Conservation (phyloP, 1,140 invertebrate genomes). For the Pseudomyrmex flavicornis region DNA sequence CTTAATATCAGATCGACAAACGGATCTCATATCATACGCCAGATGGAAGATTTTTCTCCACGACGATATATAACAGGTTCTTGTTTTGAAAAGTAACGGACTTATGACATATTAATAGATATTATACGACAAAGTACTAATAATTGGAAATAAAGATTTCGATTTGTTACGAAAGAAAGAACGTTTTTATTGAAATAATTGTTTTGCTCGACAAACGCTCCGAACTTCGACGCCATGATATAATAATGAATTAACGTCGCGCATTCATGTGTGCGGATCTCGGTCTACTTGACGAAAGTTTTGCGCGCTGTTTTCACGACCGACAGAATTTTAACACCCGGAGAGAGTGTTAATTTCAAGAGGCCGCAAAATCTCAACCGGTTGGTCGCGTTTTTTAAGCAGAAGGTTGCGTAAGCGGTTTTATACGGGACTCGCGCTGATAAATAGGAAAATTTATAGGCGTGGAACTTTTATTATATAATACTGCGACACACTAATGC, state of each 20-base stretch:
- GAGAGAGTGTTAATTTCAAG: slow-evolving; percentile 35
- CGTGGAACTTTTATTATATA: slow-evolving; percentile 10
- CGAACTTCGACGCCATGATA: too few species aligned
- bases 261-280: slow-evolving; percentile 63
- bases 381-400: slow-evolving; percentile 21
- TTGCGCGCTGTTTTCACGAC: slow-evolving; percentile 35
- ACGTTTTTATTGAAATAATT: too few species aligned
- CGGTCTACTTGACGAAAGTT: slow-evolving; percentile 1
- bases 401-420: slow-evolving; percentile 10
- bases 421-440: slow-evolving; percentile 6
- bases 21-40: slow-evolving; percentile 8
- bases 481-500: slow-evolving; percentile 8
- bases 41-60: slow-evolving; percentile 40
- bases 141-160: too few species aligned
- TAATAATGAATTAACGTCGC: slow-evolving; percentile 54
- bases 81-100: too few species aligned
- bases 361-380: slow-evolving; percentile 30
- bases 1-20: slow-evolving; percentile 45
- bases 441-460: slow-evolving; percentile 52
- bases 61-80: neutral
- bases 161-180: too few species aligned
- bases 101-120: too few species aligned
- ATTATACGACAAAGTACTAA: too few species aligned
- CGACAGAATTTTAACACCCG: slow-evolving; percentile 62
- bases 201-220: too few species aligned